Conservation (phyloP, 2,113 vertebrate genomes). For the Trogon surrucura region DNA sequence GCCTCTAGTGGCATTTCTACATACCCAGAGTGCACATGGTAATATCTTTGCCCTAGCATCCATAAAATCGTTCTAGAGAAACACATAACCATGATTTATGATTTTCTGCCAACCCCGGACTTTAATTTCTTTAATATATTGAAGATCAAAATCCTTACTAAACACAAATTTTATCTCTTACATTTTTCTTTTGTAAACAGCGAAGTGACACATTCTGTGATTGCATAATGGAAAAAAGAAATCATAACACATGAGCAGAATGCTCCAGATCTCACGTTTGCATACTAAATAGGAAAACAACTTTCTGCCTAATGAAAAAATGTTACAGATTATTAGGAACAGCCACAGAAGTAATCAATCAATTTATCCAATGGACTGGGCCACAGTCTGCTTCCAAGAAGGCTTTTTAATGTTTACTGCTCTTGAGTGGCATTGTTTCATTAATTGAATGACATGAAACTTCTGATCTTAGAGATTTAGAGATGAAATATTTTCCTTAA, state of each 20-base stretch:
- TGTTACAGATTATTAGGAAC: slow-evolving; percentile 69
- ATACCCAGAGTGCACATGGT: slow-evolving; percentile 35
- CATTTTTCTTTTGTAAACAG: slow-evolving; percentile 56
- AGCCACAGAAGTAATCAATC: slow-evolving; percentile 63
- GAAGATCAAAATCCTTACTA: slow-evolving; percentile 69
- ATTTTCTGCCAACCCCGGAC: slow-evolving; percentile 55
- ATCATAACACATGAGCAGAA: slow-evolving; percentile 42
- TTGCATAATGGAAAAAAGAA: slow-evolving; percentile 60
- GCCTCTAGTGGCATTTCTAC: slow-evolving; percentile 44
- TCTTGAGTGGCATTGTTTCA: slow-evolving; percentile 41
- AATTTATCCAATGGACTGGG: slow-evolving; percentile 36
- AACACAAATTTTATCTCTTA: slow-evolving; percentile 65
- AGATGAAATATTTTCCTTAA: slow-evolving; percentile 35
- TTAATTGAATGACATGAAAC: slow-evolving; percentile 31
- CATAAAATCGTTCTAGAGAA: slow-evolving; percentile 52
- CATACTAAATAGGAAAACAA: slow-evolving; percentile 71
- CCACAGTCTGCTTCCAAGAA: slow-evolving; percentile 59
- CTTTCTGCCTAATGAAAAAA: slow-evolving; percentile 74
- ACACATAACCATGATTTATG: slow-evolving; percentile 68
- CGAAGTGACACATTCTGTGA: slow-evolving; percentile 43
- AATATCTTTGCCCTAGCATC: slow-evolving; percentile 58
- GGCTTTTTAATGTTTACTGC: slow-evolving; percentile 42
- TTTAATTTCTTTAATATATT: slow-evolving; percentile 61
- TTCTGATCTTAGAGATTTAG: slow-evolving; percentile 35
- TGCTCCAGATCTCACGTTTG: slow-evolving; percentile 23